Evolutionary conservation across 2,888 invertebrate species (phyloP).

Genomic region (Cephonodes hylas): DNA sequence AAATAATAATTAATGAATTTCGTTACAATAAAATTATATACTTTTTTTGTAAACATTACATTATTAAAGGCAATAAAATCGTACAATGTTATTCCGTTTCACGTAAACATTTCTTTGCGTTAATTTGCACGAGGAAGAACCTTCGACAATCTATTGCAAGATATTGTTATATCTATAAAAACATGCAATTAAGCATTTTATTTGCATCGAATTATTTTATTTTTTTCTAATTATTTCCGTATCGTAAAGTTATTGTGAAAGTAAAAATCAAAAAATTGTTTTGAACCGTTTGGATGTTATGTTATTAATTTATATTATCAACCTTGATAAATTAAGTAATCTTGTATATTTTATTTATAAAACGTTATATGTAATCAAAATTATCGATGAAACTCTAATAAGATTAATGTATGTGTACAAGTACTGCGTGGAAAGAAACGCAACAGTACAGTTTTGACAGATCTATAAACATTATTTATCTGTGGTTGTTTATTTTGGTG

Average conservation of each 20-base stretch:
- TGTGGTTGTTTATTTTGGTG: conserved; percentile 15
- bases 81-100: background rate
- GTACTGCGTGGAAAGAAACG: conserved; percentile 29
- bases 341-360: too few species aligned
- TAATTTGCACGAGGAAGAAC: conserved; percentile 58
- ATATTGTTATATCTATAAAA: conserved; percentile 23
- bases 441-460: conserved; percentile 14
- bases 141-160: conserved; percentile 46
- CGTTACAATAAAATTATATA: too few species aligned
- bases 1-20: background rate
- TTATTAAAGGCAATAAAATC: background rate
- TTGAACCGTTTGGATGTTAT: background rate
- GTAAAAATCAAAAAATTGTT: background rate
- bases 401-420: background rate
- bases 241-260: conserved; percentile 3
- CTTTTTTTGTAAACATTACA: background rate
- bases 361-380: background rate
- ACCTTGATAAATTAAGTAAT: too few species aligned
- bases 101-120: conserved; percentile 13
- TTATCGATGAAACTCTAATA: background rate
- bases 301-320: too few species aligned
- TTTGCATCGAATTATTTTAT: conserved; percentile 17
- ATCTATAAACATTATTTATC: conserved; percentile 1
- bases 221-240: conserved; percentile 32
- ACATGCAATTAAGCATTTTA: conserved; percentile 7